Evolutionary conservation across 2,113 vertebrate genomes (phyloP), one percentile per base, ranked within the genome.

Genomic region (Notiomystis cincta): DNA sequence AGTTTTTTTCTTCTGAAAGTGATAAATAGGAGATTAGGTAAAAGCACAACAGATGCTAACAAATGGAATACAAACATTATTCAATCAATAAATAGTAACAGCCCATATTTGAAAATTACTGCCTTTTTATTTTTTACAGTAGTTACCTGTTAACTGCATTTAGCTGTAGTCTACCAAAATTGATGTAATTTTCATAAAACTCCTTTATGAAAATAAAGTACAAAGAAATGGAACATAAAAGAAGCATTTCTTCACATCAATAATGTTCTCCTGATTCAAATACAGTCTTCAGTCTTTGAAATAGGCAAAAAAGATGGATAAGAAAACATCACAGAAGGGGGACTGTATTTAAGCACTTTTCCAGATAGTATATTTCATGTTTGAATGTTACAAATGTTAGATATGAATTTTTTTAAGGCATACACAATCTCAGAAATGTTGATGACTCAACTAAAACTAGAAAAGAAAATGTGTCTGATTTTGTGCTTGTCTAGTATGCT

Each of bases 81-180:
- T 87, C 62, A 69, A n/a, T 53, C 48, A 65, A 35, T 40, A 81
- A 67, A 2, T 61, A 38, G 11, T 57, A 77, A 89, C 4, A 72
- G 40, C 12, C 7, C 40, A 48, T 27, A 60, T 67, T 86, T 82
- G 28, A 58, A 73, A 60, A 82, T 66, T 30, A 60, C 31, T n/a
- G 3, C 0, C 0, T 0, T 24, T 70, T 8, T 38, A 9, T 64
- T 78, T 87, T 77, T 78, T 47, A 33, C 23, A 48, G 18, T 20
- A 56, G 10, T 44, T 65, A 78, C 18, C 31, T 44, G 19, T 65
- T 70, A 53, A 42, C 17, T 69, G 9, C 17, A 70, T 24, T n/a
- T 47, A 69, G 31, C 9, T 81, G 27, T 54, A 54, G 25, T 75
- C 21, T 81, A 64, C 4, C 9, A 57, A 65, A 93, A 83, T 15